Evolutionary conservation across 2,797 vertebrate species (phyloP).

Genomic region (Protosalanx chinensis): DNA sequence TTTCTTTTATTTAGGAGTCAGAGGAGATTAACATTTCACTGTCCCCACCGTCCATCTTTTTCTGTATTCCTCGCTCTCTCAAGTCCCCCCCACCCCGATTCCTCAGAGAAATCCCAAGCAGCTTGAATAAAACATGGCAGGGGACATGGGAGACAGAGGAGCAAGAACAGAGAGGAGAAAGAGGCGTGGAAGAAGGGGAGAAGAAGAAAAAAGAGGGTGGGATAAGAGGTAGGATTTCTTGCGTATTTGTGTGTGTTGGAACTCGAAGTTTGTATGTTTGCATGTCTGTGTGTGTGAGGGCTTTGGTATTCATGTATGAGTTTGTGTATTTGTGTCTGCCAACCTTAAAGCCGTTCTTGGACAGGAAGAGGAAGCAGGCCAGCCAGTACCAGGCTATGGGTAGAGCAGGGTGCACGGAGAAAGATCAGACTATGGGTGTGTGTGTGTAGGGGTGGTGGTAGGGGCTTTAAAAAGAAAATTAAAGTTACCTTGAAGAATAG

Average conservation of each 20-base stretch:
- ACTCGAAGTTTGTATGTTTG: slow-evolving; percentile 19
- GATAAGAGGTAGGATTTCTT: too few relatives aligned
- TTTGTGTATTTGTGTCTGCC: background rate
- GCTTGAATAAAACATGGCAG: slow-evolving; percentile 32
- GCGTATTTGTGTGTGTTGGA: too few relatives aligned
- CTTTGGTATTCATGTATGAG: background rate
- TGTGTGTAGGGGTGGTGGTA: background rate
- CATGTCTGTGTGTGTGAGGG: slow-evolving; percentile 20
- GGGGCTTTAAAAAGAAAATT: background rate
- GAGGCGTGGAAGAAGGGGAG: slow-evolving; percentile 29
- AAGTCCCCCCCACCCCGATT: background rate
- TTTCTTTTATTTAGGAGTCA: too few relatives aligned
- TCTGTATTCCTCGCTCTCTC: background rate
- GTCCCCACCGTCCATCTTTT: background rate
- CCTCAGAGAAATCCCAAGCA: background rate
- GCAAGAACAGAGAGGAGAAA: slow-evolving; percentile 8
- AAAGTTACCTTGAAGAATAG: background rate
- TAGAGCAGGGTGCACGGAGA: background rate
- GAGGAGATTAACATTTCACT: background rate
- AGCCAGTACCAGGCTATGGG: background rate
- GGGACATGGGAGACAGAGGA: background rate
- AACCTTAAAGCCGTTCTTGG: background rate
- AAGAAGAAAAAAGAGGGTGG: too few relatives aligned
- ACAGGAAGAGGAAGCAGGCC: background rate
- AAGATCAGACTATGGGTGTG: background rate